Conservation (phyloP, 2,113 vertebrate species). For the Myrmecophaga tridactyla region DNA sequence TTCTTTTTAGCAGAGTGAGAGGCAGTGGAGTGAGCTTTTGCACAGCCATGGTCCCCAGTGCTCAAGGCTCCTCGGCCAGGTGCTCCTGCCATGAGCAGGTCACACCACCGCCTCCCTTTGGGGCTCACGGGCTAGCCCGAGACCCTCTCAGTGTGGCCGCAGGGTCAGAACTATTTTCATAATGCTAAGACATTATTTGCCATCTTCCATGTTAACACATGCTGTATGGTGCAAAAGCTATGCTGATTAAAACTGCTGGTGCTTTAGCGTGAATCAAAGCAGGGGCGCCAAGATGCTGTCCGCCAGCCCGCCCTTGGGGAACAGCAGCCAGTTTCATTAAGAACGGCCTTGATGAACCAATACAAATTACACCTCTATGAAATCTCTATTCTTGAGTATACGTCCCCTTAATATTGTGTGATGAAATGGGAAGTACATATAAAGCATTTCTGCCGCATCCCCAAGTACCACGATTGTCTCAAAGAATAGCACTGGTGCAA, state of each 20-base stretch:
- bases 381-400: not conserved
- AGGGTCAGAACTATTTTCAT: not conserved
- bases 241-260: not conserved
- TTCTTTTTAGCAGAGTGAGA: not conserved
- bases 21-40: rapidly evolving
- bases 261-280: not conserved
- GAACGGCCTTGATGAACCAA: not conserved
- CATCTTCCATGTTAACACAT: no score
- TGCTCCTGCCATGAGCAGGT: not conserved
- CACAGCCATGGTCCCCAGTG: no score
- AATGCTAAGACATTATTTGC: not conserved
- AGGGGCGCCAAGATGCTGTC: rapidly evolving
- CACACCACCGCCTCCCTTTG: not conserved
- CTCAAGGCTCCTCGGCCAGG: no score
- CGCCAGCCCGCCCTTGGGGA: not conserved
- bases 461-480: not conserved
- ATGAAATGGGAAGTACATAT: rapidly evolving
- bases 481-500: not conserved
- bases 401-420: not conserved
- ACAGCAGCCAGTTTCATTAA: not conserved
- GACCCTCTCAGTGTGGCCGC: not conserved
- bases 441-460: not conserved
- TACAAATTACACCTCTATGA: not conserved
- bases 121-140: not conserved
- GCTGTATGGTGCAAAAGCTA: not conserved